A percentile compares a stretch with the other conserved stretches of the same genome.
These are phyloP conservation scores for Choristoneura rosaceana DNA, from an alignment of 2,888 invertebrate species.

Conservation along the genomic window DNA sequence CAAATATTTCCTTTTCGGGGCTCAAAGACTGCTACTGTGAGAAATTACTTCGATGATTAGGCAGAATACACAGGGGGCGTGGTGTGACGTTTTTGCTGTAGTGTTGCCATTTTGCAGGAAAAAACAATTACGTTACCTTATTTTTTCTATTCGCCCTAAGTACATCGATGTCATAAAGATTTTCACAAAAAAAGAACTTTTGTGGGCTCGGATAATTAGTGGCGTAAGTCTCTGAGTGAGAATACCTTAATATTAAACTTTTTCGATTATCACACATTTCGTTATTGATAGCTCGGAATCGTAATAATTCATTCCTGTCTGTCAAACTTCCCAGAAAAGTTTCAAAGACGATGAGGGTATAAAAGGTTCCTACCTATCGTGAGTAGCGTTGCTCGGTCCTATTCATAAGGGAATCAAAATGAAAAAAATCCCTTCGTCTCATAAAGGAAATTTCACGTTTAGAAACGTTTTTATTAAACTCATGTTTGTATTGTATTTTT, in stretches of 20 bases:
- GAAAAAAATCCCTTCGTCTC: constrained; percentile 52
- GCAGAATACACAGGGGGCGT: constrained; percentile 40
- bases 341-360: constrained; percentile 65
- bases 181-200: background rate
- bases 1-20: constrained; percentile 38
- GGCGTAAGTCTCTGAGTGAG: background rate
- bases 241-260: constrained; percentile 59
- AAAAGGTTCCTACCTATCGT: constrained; percentile 61
- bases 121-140: background rate
- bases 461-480: constrained; percentile 53
- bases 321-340: constrained; percentile 68
- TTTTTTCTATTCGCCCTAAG: background rate
- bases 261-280: constrained; percentile 75
- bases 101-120: constrained; percentile 4
- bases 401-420: constrained; percentile 63
- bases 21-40: constrained; percentile 44
- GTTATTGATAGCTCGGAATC: constrained; percentile 72
- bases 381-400: constrained; percentile 59
- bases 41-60: constrained; percentile 46
- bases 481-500: constrained; percentile 66
- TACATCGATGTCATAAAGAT: background rate
- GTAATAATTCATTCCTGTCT: constrained; percentile 72
- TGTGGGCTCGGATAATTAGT: constrained; percentile 15
- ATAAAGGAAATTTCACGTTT: constrained; percentile 48
- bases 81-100: constrained; percentile 10